These are phyloP conservation scores for Mustelus asterias DNA, from an alignment of 2,113 vertebrate species.

Conservation along the genomic window DNA sequence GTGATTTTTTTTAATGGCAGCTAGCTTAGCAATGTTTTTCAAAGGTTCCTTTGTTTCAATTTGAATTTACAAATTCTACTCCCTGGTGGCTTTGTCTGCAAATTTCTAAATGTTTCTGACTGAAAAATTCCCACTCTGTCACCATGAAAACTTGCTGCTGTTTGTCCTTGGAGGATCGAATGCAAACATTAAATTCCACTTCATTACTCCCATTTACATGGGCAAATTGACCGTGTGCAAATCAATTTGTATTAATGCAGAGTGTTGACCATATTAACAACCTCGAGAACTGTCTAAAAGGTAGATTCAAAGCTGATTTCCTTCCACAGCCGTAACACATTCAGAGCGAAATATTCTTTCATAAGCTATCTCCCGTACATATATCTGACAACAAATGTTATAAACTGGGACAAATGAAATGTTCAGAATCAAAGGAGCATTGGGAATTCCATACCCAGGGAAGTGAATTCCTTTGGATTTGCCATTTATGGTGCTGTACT, in stretches of 20 bases:
- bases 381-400: not conserved
- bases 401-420: not conserved
- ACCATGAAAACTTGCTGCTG: not conserved
- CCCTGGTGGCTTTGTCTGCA: not conserved
- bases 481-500: not conserved
- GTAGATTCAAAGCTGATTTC: not conserved
- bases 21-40: slow-evolving; percentile 19
- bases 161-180: slow-evolving; percentile 27
- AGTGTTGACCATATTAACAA: not conserved
- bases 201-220: slow-evolving; percentile 35
- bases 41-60: slow-evolving; percentile 35
- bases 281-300: not conserved
- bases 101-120: not conserved
- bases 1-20: not conserved
- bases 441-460: not conserved
- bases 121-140: not conserved
- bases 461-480: not conserved
- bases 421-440: not conserved
- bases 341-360: not conserved
- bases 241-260: slow-evolving; percentile 35
- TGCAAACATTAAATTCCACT: slow-evolving; percentile 33
- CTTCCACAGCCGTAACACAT: not conserved
- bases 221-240: slow-evolving; percentile 14
- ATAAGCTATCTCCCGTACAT: not conserved
- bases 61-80: slow-evolving; percentile 30